Percentiles rank a stretch among this genome's conserved stretches.
These are phyloP conservation scores for Anagyrus pseudococci DNA, from an alignment of 2,888 invertebrate species.

Conservation along the genomic window DNA sequence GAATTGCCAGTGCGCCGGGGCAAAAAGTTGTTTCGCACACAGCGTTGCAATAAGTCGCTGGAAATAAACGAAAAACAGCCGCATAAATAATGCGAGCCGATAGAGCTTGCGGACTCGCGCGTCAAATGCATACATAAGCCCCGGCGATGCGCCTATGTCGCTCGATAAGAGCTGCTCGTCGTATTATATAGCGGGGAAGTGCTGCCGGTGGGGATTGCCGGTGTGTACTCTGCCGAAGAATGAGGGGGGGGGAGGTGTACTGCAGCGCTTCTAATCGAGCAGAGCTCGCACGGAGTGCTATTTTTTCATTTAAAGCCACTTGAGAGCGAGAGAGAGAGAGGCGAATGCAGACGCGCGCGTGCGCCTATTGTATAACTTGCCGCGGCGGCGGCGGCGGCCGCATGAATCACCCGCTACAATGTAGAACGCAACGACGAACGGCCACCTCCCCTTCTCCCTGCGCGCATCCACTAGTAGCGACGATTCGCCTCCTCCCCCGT, in stretches of 20 bases:
- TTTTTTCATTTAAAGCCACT: too few relatives aligned
- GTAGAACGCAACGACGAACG: slow-evolving; percentile 10
- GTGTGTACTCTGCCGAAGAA: background rate
- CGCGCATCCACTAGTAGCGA: too few relatives aligned
- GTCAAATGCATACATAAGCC: slow-evolving; percentile 1
- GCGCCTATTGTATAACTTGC: background rate
- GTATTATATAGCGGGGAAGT: too few relatives aligned
- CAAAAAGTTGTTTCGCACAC: too few relatives aligned
- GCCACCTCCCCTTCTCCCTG: background rate
- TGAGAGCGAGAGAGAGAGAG: too few relatives aligned
- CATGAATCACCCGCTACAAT: slow-evolving; percentile 34
- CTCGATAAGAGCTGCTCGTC: background rate
- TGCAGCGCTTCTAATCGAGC: too few relatives aligned
- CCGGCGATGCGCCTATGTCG: background rate
- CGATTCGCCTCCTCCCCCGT: background rate
- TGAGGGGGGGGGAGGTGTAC: too few relatives aligned
- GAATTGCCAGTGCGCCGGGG: too few relatives aligned
- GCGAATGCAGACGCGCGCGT: too few relatives aligned
- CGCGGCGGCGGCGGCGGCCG: background rate
- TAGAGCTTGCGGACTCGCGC: background rate
- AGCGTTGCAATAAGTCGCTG: too few relatives aligned
- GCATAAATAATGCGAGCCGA: background rate
- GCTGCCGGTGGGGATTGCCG: too few relatives aligned
- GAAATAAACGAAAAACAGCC: background rate
- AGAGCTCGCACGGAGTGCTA: too few relatives aligned